phyloP scores from a whole-genome alignment of 2,113 vertebrate species.

The Dasyurus viverrinus region DNA sequence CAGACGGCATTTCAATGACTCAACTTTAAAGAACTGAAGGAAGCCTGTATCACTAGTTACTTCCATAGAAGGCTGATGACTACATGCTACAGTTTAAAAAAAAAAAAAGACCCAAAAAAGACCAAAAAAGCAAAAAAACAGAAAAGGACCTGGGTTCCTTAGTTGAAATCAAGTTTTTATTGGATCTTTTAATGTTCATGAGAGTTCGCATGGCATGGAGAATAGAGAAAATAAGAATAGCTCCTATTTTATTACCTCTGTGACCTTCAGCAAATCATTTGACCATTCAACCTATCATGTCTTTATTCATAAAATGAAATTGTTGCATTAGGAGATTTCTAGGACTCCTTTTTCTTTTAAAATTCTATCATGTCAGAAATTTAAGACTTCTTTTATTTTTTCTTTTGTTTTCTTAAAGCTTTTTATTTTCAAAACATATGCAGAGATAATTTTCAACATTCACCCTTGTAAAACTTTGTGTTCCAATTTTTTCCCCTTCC shows the following conservation, averaged over 20 bases:
- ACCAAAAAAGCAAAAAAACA: no score
- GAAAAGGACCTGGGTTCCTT: background rate
- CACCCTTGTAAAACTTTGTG: no score
- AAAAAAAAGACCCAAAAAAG: no score
- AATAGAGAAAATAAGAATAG: no score
- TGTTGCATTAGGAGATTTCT: background rate
- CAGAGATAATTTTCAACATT: no score
- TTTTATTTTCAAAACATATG: no score
- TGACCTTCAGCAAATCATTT: background rate
- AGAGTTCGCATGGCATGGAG: no score
- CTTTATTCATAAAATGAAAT: background rate
- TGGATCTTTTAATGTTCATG: no score
- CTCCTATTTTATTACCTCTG: background rate
- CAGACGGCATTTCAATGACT: constrained; percentile 62
- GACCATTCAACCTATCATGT: background rate
- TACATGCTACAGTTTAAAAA: background rate
- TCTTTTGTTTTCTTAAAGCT: background rate
- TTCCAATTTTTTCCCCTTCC: no score
- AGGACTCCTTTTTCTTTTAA: constrained; percentile 38
- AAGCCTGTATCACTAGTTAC: background rate
- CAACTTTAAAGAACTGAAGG: constrained; percentile 58
- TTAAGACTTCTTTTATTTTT: constrained; percentile 22
- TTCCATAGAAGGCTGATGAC: background rate
- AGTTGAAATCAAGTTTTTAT: no score
- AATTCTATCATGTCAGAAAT: constrained; percentile 11